Evolutionary conservation across 2,888 invertebrate species (phyloP), one percentile per base, ranked within the genome.

Genomic region (Dryadula phaetusa): DNA sequence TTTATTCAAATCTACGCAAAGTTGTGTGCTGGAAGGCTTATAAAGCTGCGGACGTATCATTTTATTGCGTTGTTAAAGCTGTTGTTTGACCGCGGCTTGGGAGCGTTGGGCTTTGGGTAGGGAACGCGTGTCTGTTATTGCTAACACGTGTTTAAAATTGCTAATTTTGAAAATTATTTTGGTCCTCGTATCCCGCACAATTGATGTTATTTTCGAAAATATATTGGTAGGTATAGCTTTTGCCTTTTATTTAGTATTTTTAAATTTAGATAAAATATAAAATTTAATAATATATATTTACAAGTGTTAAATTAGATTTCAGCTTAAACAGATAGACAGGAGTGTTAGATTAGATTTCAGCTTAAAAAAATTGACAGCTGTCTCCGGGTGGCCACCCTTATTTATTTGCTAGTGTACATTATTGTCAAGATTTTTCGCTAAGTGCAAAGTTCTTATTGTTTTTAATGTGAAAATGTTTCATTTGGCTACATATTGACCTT

Each of bases 41-140:
- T 62, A 67, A 74, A 74, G 69, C 74, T 71, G 70, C 56, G 66
- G 58, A 40, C 66, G 67, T 74, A 72, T 76, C 70, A 74, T 76
- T 76, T 76, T 75, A 77, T 74, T 67, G 67, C 67, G 71, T 67
- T 74, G 73, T 75, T 32, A 73, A 74, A 74, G 70, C 72, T 74
- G 74, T 76, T 74, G 71, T 72, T 67, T 68, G 74, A 75, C 76
- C 75, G 72, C 75, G 52, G 62, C 52, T 66, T 63, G 64, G 65
- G 68, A 49, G 67, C 62, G 63, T 60, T 52, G 63, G 69, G 46
- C 32, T 64, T 62, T 61, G 66, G 62, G 22, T 44, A 16, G 14
- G 65, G 49, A 16, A 28, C 68, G 70, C 69, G 66, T 74, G 75
- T 53, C 64, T 56, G 66, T 74, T 69, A 74, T 67, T 72, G 72